These are phyloP conservation scores for Notamacropus eugenii DNA, from an alignment of 2,797 vertebrate species.

Conservation along the genomic window DNA sequence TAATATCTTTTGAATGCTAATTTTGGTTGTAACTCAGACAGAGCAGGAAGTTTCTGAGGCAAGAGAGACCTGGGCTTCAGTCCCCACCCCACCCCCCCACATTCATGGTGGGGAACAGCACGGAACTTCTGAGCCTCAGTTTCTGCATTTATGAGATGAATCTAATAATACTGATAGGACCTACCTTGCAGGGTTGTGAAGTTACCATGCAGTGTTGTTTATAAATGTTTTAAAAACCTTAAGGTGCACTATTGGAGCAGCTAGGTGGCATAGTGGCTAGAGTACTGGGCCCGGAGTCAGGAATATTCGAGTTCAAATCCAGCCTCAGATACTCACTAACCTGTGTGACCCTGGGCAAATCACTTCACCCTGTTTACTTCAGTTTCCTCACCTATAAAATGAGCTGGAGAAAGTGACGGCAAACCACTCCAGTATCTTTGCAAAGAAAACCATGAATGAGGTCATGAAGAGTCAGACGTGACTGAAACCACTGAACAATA, in stretches of 20 bases:
- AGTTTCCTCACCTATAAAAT: neutral
- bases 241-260: neutral
- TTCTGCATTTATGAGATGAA: neutral
- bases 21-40: slow-evolving; percentile 1
- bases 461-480: neutral
- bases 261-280: too few species aligned
- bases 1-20: slow-evolving; percentile 11
- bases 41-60: neutral
- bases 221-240: neutral
- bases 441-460: neutral
- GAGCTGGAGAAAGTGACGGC: neutral
- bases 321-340: neutral
- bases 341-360: neutral
- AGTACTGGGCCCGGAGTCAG: neutral
- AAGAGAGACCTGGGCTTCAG: neutral
- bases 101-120: neutral
- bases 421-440: neutral
- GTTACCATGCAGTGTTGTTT: neutral
- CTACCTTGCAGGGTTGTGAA: neutral
- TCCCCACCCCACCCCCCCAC: too few species aligned
- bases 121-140: neutral
- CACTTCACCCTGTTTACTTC: neutral
- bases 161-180: neutral
- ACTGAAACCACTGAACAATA: neutral
- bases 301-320: too few species aligned